Evolutionary conservation across 2,888 invertebrate genomes (phyloP), one percentile per base, ranked within the genome.

Genomic region (Uropetala carovei): DNA sequence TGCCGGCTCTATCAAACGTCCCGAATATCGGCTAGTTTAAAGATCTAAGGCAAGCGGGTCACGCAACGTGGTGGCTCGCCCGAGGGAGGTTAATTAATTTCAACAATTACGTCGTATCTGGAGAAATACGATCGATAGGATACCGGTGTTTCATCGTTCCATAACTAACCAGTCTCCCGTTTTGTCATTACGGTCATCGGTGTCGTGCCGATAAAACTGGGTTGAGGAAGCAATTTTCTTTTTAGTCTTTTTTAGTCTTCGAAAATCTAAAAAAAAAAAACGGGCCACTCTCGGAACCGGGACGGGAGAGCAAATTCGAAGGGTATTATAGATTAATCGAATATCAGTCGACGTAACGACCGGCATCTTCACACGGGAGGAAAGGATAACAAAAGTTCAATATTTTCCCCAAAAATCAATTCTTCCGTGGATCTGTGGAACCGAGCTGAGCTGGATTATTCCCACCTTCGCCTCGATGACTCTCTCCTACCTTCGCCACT

Each of bases 341-440:
- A 75, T 75, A 27, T 75, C 75, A 75, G 75, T 13, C 22, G 13
- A 75, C 22, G 75, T 22, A 27, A 75, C 75, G 75, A 27, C 27
- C 75, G 75, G 13, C 75, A 22, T 27, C 75, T 68, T 68, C 68
- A 22, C 68, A 22, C 68, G 64, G 14, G 68, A n/a, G 75, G 75
- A 27, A 27, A 13, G 27, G 75, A 22, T n/a, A n/a, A 0, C 22
- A 75, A 75, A 75, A 75, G 22, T 18, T 0, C 75, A 43, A 43
- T 43, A 43, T 68, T 68, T 22, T 68, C 68, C 68, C 75, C 75
- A 22, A 27, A 75, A 75, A 75, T 75, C 75, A 75, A 75, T 27
- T 27, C 22, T 22, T 75, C 27, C 75, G 75, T 27, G 43, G 43
- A 22, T 75, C 75, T 75, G 16, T 11, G 75, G 75, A 75, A 75